Evolutionary conservation across 1,140 invertebrate species (phyloP), one percentile per base, ranked within the genome.

Genomic region (Drosophila cardini): DNA sequence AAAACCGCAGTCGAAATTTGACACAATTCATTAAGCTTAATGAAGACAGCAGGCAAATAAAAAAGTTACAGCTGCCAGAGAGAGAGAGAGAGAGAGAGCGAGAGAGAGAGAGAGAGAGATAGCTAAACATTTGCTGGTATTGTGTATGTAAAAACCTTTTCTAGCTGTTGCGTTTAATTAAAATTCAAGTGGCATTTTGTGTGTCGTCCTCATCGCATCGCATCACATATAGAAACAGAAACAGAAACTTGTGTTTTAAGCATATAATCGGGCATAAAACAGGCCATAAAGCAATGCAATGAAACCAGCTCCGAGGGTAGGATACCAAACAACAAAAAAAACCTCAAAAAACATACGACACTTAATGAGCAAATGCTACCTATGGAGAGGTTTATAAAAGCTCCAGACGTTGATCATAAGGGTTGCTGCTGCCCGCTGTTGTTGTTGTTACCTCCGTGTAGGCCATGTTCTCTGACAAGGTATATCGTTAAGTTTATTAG

Each of bases 131-230:
- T 36, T 26, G 42, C 43, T 55, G 53, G 18, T 16, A 32, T 38
- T 64, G 34, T 62, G 46, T 42, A 55, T 34, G 32, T 48, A 48
- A 40, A 26, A 46, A 60, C 30, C 50, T 64, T 9, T 61, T 45
- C 72, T 83, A 87, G 80, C 84, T 89, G 84, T 89, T 89, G 84
- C 84, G 80, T 89, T 89, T 89, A 89, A 89, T 89, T 89, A 89
- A 89, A 89, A 89, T 89, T 89, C 84, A 89, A 89, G 84, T 84
- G 79, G 83, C 83, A 86, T 86, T 87, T 87, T 89, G 84, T 87
- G 72, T 89, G 83, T 58, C 38, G 50, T 64, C 70, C 45, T 13
- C 16, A 18, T 34, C 32, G 7, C 61, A 62, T 63, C 50, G n/a
- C n/a, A 13, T n/a, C n/a, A n/a, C n/a, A n/a, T n/a, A n/a, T n/a